Evolutionary conservation across 2,113 vertebrate genomes (phyloP).

Genomic region (Erythrolamprus reginae): DNA sequence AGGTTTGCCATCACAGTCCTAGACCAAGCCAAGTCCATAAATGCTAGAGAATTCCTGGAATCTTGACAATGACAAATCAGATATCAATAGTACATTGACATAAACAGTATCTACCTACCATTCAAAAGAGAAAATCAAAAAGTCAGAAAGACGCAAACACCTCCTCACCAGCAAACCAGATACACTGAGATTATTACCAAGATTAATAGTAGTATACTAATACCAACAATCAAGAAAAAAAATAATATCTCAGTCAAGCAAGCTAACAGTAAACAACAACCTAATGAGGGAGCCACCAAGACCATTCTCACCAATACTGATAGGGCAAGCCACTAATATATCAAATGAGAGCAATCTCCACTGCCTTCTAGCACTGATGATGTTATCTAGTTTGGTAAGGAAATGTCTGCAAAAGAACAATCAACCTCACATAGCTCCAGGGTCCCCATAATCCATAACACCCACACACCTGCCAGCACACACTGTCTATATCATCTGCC

Average conservation of each 20-base stretch:
- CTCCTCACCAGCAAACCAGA: neutral
- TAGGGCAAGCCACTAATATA: neutral
- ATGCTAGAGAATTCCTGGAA: neutral
- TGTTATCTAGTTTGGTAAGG: neutral
- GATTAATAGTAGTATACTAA: neutral
- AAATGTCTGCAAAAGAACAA: neutral
- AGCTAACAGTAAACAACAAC: too few species aligned
- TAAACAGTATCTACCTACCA: neutral
- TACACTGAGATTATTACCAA: neutral
- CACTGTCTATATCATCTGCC: neutral
- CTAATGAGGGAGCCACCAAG: too few species aligned
- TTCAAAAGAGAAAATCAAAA: neutral
- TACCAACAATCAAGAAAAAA: neutral
- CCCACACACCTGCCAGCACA: neutral
- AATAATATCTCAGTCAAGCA: neutral
- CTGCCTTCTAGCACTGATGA: neutral
- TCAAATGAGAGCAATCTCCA: neutral
- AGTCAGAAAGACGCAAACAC: neutral
- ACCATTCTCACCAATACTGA: neutral
- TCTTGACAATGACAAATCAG: neutral
- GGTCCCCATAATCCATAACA: neutral
- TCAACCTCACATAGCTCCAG: neutral
- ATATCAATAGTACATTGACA: neutral
- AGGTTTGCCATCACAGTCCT: too few species aligned
- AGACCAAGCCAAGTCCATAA: neutral